A percentile compares a stretch with the other conserved stretches of the same genome.
These are phyloP conservation scores for Rhyzopertha dominica DNA, from an alignment of 1,140 invertebrate species.

Conservation along the genomic window DNA sequence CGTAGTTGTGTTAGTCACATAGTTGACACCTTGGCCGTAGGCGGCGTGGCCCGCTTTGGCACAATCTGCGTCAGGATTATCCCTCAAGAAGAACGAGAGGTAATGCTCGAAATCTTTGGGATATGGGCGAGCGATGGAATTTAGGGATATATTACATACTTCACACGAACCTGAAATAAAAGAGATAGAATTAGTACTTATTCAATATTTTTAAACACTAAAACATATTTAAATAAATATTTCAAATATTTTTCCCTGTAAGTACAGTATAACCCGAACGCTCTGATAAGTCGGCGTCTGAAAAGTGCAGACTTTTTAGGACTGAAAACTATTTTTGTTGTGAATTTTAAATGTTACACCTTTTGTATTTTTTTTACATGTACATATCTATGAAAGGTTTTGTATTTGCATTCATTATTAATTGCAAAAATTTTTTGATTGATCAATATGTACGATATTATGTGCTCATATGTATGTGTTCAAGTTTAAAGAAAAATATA, in stretches of 20 bases:
- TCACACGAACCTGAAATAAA: slow-evolving; percentile 39
- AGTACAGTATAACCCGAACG: too few relatives aligned
- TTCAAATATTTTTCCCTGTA: not conserved
- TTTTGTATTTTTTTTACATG: too few relatives aligned
- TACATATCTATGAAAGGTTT: too few relatives aligned
- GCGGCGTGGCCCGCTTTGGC: slow-evolving; percentile 84
- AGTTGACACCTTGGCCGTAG: slow-evolving; percentile 68
- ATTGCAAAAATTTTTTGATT: too few relatives aligned
- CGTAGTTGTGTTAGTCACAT: slow-evolving; percentile 45
- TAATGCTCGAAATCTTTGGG: slow-evolving; percentile 70
- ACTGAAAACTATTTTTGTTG: too few relatives aligned
- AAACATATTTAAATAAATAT: slow-evolving; percentile 9
- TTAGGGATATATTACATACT: slow-evolving; percentile 50
- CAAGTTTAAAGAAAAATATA: too few relatives aligned
- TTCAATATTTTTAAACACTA: slow-evolving; percentile 12
- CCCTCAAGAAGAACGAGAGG: slow-evolving; percentile 81
- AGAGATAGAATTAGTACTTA: slow-evolving; percentile 15
- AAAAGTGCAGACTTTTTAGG: too few relatives aligned
- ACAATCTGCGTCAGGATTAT: slow-evolving; percentile 80
- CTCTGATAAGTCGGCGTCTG: slow-evolving; percentile 1
- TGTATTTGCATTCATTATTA: too few relatives aligned
- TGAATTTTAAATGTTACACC: too few relatives aligned
- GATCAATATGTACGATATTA: too few relatives aligned
- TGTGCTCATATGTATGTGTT: too few relatives aligned
- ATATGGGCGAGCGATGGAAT: slow-evolving; percentile 54